Base-by-base conservation (phyloP, 2,113 vertebrate genomes). In the Heterotilapia buettikoferi region DNA sequence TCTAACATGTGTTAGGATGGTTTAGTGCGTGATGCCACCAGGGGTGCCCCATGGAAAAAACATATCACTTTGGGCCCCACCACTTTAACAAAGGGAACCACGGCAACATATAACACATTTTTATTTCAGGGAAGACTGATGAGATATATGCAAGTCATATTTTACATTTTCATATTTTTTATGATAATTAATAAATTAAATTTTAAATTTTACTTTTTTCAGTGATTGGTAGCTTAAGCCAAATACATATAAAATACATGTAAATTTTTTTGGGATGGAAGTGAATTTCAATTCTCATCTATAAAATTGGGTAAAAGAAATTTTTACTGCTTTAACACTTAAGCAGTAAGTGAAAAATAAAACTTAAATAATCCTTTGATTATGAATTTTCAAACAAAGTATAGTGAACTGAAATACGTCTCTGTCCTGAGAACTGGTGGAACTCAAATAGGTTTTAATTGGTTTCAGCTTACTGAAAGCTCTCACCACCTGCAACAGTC, bases 261-360 rank as follows among this genome's bases (percentile, higher is more conserved):
- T n/a, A n/a, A n/a, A n/a, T n/a, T n/a, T 7, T 36, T 63, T 63
- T n/a, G 0, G 1, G 2, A 63, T n/a, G 59, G 31, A 63, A 63
- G 31, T n/a, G 59, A 63, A 63, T 63, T 63, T 63, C 9, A 63
- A n/a, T 63, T 36, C 31, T 7, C 31, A 63, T 63, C 59, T 36
- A n/a, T 36, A 63, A 63, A 36, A 63, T 4, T 63, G 9, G 0
- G 9, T 36, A 63, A 63, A 63, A 19, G 0, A 36, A 7, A 0
- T n/a, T n/a, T 63, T 63, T 36, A 36, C 18, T n/a, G 31, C 18
- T 63, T 10, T 33, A 33, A 63, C 59, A 63, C 1, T 59, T 59
- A 29, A 59, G 56, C 56, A 9, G 13, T 0, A 31, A 31, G 57
- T 61, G 57, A 29, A 59, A 57, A 59, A 59, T 19, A 61, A 61